A percentile compares a stretch with the other conserved stretches of the same genome.
Conservation (phyloP, 2,888 invertebrate species). For the Dioctria rufipes region DNA sequence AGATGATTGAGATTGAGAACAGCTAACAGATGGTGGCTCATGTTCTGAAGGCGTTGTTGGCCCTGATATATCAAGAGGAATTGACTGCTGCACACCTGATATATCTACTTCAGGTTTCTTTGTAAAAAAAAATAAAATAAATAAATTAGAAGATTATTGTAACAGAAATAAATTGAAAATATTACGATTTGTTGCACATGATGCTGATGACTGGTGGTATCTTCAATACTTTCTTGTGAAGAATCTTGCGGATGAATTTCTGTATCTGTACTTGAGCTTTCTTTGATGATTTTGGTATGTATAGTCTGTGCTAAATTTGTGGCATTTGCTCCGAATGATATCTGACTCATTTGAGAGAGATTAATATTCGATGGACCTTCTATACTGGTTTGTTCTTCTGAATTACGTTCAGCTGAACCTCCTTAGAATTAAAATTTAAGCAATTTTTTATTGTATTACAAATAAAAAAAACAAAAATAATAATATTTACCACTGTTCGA, state of each 20-base stretch:
- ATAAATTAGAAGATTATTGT: neutral
- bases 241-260: constrained; percentile 73
- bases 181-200: constrained; percentile 73
- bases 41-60: constrained; percentile 69
- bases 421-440: neutral
- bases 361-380: constrained; percentile 69
- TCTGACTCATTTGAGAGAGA: constrained; percentile 72
- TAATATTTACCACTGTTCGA: constrained; percentile 74
- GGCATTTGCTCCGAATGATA: constrained; percentile 71
- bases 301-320: constrained; percentile 68
- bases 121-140: constrained; percentile 53
- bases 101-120: constrained; percentile 68
- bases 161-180: neutral
- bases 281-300: constrained; percentile 70
- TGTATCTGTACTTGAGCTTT: constrained; percentile 72
- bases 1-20: constrained; percentile 68
- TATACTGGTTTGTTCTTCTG: constrained; percentile 71
- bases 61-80: constrained; percentile 71
- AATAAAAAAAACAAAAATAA: neutral
- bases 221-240: constrained; percentile 74
- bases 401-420: constrained; percentile 74
- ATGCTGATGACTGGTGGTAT: constrained; percentile 68
- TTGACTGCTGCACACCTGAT: constrained; percentile 68
- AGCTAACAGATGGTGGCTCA: constrained; percentile 67
- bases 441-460: neutral